Evolutionary conservation across 2,113 vertebrate species (phyloP), one percentile per base, ranked within the genome.

Genomic region (Hypanus sabinus): DNA sequence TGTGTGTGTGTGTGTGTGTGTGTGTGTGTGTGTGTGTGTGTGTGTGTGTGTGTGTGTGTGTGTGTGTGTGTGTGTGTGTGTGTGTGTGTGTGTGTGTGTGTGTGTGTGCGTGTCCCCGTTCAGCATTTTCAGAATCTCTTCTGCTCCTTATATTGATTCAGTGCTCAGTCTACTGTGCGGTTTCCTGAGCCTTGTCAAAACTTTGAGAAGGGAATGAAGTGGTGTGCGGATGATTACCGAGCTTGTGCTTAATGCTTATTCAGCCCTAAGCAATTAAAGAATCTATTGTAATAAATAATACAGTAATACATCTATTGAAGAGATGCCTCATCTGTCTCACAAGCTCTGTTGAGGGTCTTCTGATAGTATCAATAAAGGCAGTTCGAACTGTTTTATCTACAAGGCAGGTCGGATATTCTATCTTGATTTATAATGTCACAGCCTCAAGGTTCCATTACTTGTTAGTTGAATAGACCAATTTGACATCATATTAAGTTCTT

Each of bases 401-500:
- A 24, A 38, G 36, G 70, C 62, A 91, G 65, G 62, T 73, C 16
- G 11, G 70, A 93, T 75, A 24, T 93, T 20, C 68, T 75, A 27
- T 3, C 68, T 75, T 73, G 46, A 73, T 93, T 73, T 71, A 92
- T 73, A 93, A 93, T 33, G 16, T 38, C 36, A 93, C 73, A 73
- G 22, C 36, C n/a, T 93, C 4, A 22, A 27, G 65, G 22, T 38
- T 93, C 18, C 36, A 30, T 90, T 62, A 9, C 70, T 73, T 94
- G 93, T 94, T 92, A 94, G 62, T 94, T 77, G 95, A 95, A 95
- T 94, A 94, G 24, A 91, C 76, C 95, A 93, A 94, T 14, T 88
- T 94, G 76, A 91, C 83, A 95, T 93, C 94, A 92, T 79, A 96
- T 95, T 85, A 0, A 83, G 94, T 94, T 96, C 94, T 94, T 95